These are phyloP conservation scores for Plutella xylostella DNA, from an alignment of 2,888 invertebrate species.

Conservation along the genomic window DNA sequence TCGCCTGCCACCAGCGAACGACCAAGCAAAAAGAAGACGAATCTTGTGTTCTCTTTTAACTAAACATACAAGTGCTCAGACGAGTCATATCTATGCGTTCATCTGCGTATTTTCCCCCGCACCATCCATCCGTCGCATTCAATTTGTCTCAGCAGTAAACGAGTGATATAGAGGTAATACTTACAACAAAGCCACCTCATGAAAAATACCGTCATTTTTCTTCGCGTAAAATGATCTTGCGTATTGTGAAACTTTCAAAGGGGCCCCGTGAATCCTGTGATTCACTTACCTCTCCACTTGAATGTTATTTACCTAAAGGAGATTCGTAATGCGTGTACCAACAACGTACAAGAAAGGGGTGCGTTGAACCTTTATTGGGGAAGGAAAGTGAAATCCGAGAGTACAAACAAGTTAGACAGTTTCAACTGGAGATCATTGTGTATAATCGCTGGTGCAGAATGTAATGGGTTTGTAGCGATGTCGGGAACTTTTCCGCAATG, in stretches of 20 bases:
- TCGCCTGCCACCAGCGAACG: neutral
- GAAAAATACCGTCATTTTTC: constrained; percentile 42
- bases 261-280: constrained; percentile 33
- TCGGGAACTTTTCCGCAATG: constrained; percentile 17
- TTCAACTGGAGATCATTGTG: constrained; percentile 18
- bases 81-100: constrained; percentile 2
- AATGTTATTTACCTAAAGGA: constrained; percentile 33
- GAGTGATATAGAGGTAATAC: no score
- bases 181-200: constrained; percentile 31
- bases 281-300: constrained; percentile 29
- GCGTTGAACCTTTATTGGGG: constrained; percentile 22
- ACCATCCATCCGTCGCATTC: constrained; percentile 24
- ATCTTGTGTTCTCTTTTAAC: neutral
- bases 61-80: neutral
- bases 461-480: constrained; percentile 14
- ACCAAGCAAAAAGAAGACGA: neutral
- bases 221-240: constrained; percentile 39
- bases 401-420: constrained; percentile 27
- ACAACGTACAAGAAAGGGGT: no score
- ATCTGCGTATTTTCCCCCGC: neutral
- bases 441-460: constrained; percentile 23
- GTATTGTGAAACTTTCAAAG: constrained; percentile 43
- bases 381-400: constrained; percentile 22
- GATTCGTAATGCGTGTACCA: constrained; percentile 27
- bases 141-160: constrained; percentile 29